Base-by-base conservation (phyloP, 2,113 vertebrate species). In the Pteruthius melanotis region DNA sequence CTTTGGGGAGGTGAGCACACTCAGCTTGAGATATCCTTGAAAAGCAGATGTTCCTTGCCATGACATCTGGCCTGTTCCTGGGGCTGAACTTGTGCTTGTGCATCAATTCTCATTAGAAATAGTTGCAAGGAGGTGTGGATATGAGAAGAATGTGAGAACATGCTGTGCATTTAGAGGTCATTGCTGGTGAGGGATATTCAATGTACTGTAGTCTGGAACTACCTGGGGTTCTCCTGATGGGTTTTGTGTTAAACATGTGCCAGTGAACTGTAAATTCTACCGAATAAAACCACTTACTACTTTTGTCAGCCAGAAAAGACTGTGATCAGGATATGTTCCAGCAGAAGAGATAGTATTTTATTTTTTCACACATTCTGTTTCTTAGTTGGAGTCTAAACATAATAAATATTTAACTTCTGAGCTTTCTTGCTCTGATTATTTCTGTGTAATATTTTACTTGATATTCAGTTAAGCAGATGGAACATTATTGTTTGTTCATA, bases 341-440 rank as follows among this genome's bases (percentile, higher is more conserved):
- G 35, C 49, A 16, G 7, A 60, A 68, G 63, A 72, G 37, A 72
- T 7, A 4, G 11, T 28, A 35, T 64, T 83, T 89, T 86, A 57
- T 39, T 83, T 92, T 93, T 83, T 87, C 33, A 65, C 24, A 33
- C 10, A 31, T 12, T 84, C 78, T 24, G 14, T 35, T 90, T 87
- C 56, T 81, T 53, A n/a, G 35, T 59, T 91, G 60, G 26, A 87
- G 60, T 87, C 85, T 64, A 81, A 94, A 66, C 20, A 60, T 47
- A 61, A 92, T 69, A 85, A 94, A 93, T 95, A 87, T 91, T 95
- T 94, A 93, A 96, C 89, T 90, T 83, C 72, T 87, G 77, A 81
- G 60, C 26, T 89, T 89, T 78, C 64, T 89, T 94, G 80, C 86
- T 93, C 76, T 66, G 69, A 70, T 89, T 94, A 56, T 75, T 60